Conservation (phyloP, 2,113 vertebrate species). For the Rhizomys pruinosus region DNA sequence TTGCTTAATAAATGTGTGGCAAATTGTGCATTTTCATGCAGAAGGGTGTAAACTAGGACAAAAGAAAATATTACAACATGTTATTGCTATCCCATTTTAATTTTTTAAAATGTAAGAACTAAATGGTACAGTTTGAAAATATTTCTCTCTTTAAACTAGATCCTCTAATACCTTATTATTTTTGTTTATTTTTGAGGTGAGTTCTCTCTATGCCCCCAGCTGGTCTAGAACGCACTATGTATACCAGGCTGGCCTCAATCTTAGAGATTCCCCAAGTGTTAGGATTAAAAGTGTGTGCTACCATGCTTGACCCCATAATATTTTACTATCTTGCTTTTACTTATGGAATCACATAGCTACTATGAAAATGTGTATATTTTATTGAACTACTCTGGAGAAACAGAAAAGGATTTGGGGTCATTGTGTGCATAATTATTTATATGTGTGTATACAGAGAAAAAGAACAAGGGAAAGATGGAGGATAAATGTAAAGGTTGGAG, state of each 20-base stretch:
- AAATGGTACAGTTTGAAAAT: slow-evolving; percentile 21
- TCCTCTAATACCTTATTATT: background rate
- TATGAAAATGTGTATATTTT: slow-evolving; percentile 3
- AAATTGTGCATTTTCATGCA: slow-evolving; percentile 15
- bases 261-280: too few relatives aligned
- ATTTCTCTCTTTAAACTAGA: background rate
- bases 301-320: background rate
- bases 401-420: background rate
- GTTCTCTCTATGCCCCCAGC: too few relatives aligned
- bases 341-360: background rate
- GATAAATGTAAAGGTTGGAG: background rate
- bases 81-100: background rate
- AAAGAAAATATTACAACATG: background rate
- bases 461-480: background rate
- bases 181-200: background rate
- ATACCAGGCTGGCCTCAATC: too few relatives aligned
- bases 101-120: slow-evolving; percentile 13
- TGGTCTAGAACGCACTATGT: too few relatives aligned
- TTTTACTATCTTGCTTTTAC: slow-evolving; percentile 11
- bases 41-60: background rate
- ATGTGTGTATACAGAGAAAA: background rate
- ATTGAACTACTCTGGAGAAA: background rate
- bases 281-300: too few relatives aligned
- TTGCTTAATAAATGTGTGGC: background rate
- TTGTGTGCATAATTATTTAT: background rate